Evolutionary conservation across 2,113 vertebrate species (phyloP), one percentile per base, ranked within the genome.

Genomic region (Perognathus longimembris): DNA sequence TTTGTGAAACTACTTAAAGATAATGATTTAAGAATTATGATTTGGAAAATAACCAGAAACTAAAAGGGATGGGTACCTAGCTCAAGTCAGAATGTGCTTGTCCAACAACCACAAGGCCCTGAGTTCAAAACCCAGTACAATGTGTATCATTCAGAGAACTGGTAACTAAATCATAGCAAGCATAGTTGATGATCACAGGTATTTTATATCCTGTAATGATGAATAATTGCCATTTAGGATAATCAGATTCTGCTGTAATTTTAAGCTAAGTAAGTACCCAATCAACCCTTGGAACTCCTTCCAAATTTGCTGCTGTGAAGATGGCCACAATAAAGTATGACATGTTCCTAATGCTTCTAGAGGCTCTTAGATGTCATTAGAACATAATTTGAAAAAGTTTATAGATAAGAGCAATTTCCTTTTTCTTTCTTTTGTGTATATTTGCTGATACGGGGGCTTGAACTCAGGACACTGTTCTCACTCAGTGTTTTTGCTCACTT

Each of bases 171-270:
- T 94, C 61, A 84, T 59, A 87, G 76, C 69, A 92, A 85, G 7
- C 57, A 38, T 73, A 91, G 71, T 36, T 73, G 17, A 45, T 84
- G 64, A 86, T 87, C 80, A 70, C 38, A 92, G 59, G 67, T 42
- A 70, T 66, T 92, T 71, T 42, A 70, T 85, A 88, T 70, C 74
- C 70, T 77, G 69, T 78, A 91, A 88, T 85, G 67, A 92, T 21
- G 82, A 94, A 30, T 89, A 70, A 94, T 91, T 90, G 67, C 21
- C 30, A 82, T 85, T 82, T 89, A 71, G 59, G 96, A 89, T 66
- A 90, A 87, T 92, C 73, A 89, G 50, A 81, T 87, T 92, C 81
- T 89, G 86, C n/a, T 59, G 67, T 67, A 93, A 88, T 96, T 84
- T 85, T 91, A 89, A 64, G 4, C 89, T 92, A 32, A 90, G 76